Conservation (phyloP, 2,888 invertebrate genomes). For the Enchytraeus crypticus region DNA sequence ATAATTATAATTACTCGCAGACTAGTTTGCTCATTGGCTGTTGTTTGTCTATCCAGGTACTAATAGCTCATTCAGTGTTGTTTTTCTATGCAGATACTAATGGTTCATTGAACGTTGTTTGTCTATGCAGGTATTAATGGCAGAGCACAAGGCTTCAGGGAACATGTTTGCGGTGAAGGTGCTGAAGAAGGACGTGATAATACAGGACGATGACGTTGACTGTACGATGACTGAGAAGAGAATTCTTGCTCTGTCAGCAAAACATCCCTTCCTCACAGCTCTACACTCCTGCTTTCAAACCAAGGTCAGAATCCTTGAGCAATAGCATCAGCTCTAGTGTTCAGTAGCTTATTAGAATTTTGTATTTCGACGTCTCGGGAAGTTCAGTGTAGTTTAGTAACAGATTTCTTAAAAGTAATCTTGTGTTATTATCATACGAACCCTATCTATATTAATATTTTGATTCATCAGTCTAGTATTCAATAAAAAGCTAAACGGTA, state of each 20-base stretch:
- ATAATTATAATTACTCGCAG: too few relatives aligned
- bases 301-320: conserved; percentile 56
- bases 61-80: too few relatives aligned
- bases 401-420: not conserved
- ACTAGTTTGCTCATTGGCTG: too few relatives aligned
- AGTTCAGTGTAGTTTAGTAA: not conserved
- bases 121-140: conserved; percentile 70
- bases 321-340: too few relatives aligned
- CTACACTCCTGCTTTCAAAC: conserved; percentile 96
- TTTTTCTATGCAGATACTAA: too few relatives aligned
- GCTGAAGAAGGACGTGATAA: conserved; percentile 92
- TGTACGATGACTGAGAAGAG: conserved; percentile 98
- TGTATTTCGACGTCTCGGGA: too few relatives aligned
- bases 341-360: too few relatives aligned
- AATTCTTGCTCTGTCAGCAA: conserved; percentile 89
- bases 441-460: too few relatives aligned
- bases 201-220: conserved; percentile 98
- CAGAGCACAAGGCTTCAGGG: conserved; percentile 83
- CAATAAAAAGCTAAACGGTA: too few relatives aligned
- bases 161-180: conserved; percentile 68
- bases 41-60: too few relatives aligned
- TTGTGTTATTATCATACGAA: not conserved
- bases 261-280: conserved; percentile 94
- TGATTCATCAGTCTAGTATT: too few relatives aligned
- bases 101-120: too few relatives aligned